phyloP scores from a whole-genome alignment of 2,888 invertebrate genomes.

The Coronaproctus castanopsis region DNA sequence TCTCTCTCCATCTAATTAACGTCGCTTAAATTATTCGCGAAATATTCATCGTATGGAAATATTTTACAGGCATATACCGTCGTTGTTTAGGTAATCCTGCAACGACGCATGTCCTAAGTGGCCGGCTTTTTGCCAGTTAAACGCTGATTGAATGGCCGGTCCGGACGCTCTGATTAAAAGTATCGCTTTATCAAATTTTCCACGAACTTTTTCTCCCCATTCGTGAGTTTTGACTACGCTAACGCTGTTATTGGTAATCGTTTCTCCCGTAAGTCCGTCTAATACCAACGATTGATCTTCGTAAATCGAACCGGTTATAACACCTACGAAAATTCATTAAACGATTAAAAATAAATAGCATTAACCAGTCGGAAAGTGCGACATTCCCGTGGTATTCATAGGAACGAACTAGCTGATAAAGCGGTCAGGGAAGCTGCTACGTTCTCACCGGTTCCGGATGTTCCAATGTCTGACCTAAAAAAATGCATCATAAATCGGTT shows the following conservation, averaged over 20 bases:
- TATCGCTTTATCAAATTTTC: constrained; percentile 42
- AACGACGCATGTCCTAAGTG: constrained; percentile 58
- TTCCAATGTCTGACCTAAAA: too few species aligned
- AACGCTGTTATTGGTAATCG: constrained; percentile 51
- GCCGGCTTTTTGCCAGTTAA: constrained; percentile 57
- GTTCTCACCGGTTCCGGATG: too few species aligned
- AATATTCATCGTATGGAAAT: too few species aligned
- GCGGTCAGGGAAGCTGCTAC: too few species aligned
- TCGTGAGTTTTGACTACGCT: constrained; percentile 62
- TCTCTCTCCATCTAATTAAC: too few species aligned
- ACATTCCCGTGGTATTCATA: constrained; percentile 61
- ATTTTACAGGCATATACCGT: too few species aligned
- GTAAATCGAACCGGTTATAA: constrained; percentile 58
- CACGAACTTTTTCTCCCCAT: constrained; percentile 38
- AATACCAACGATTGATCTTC: constrained; percentile 56
- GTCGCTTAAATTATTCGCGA: too few species aligned
- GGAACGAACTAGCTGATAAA: too few species aligned
- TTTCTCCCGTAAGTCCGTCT: constrained; percentile 62
- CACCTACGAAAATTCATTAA: constrained; percentile 30
- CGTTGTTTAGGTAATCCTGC: constrained; percentile 39
- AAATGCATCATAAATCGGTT: too few species aligned
- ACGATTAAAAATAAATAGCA: constrained; percentile 29
- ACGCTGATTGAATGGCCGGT: constrained; percentile 54
- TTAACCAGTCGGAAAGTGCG: constrained; percentile 59
- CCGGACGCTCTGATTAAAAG: constrained; percentile 49